Evolutionary conservation across 2,113 vertebrate species (phyloP).

Genomic region (Chionomys nivalis): DNA sequence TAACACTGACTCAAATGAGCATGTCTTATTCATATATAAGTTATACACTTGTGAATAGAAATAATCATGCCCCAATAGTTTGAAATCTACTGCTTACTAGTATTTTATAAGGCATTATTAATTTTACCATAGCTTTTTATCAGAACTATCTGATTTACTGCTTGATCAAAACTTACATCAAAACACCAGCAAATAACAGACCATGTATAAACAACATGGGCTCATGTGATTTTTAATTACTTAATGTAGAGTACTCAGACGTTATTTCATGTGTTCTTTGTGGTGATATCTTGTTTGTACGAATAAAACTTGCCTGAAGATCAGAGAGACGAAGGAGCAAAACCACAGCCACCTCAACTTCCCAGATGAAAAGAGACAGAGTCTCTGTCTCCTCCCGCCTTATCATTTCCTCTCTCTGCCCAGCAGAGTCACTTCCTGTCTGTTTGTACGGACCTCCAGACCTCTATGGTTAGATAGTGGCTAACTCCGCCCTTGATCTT

Average conservation of each 20-base stretch:
- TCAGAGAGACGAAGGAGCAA: too few species aligned
- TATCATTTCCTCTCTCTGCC: too few species aligned
- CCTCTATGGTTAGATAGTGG: too few species aligned
- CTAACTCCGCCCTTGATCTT: too few species aligned
- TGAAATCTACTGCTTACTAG: neutral
- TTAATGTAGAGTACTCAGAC: neutral
- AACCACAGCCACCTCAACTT: too few species aligned
- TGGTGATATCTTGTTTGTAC: too few species aligned
- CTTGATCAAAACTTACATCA: neutral
- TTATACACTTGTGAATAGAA: neutral
- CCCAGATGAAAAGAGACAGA: too few species aligned
- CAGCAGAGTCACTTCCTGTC: too few species aligned
- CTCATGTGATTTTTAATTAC: conserved; percentile 17
- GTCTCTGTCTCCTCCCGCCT: too few species aligned
- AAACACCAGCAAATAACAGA: neutral
- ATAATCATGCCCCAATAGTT: neutral
- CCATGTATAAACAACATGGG: neutral
- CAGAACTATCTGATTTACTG: neutral
- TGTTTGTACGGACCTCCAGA: too few species aligned
- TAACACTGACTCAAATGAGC: neutral
- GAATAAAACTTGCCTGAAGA: too few species aligned
- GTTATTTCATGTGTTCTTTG: conserved; percentile 20
- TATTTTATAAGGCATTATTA: conserved; percentile 29
- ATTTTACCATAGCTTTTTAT: conserved; percentile 43
- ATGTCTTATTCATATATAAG: neutral